Base-by-base conservation (phyloP, 2,888 invertebrate species). In the Ophion ellenae region DNA sequence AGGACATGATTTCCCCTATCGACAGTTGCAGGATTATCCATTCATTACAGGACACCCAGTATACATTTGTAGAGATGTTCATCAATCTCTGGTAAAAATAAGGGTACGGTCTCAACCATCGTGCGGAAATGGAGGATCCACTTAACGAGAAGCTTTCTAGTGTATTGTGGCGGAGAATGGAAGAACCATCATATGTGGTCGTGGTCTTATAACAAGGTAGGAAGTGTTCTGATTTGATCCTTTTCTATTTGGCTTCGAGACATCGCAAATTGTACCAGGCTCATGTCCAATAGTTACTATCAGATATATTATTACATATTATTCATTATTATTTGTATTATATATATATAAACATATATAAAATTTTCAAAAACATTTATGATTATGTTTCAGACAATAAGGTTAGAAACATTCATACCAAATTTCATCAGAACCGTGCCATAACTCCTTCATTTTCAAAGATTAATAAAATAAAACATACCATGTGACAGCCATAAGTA, bases 121-220 rank as follows among this genome's bases (percentile, higher is more conserved):
- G 14, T 78, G 45, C 7, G 53, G 53, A 53, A 45, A 75, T 40
- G 59, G 67, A 74, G 71, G 80, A 77, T 83, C 74, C 80, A 70
- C 64, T 69, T 81, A 86, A 81, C 81, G 71, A 77, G 77, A 74
- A 75, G 64, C 40, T 78, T 81, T 74, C 66, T 66, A 53, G 40
- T 1, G 53, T 76, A 36, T 57, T 61, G 64, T 32, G 17, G 17
- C 2, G 28, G 83, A 75, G 59, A 77, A 64, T 70, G 53, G 4
- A 24, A 57, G 17, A 73, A 64, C 57, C 67, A 80, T 59, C 75
- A 20, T n/a, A 40, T 28, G 64, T 64, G 64, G 36, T 32, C 47
- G 75, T 40, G 66, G 40, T 61, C 9, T 40, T 40, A 40, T 40
- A 40, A 40, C 40, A 40, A 40, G 40, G 40, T 40, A 40, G 40